phyloP scores from a whole-genome alignment of 2,888 invertebrate species.

The Mayetiola destructor region DNA sequence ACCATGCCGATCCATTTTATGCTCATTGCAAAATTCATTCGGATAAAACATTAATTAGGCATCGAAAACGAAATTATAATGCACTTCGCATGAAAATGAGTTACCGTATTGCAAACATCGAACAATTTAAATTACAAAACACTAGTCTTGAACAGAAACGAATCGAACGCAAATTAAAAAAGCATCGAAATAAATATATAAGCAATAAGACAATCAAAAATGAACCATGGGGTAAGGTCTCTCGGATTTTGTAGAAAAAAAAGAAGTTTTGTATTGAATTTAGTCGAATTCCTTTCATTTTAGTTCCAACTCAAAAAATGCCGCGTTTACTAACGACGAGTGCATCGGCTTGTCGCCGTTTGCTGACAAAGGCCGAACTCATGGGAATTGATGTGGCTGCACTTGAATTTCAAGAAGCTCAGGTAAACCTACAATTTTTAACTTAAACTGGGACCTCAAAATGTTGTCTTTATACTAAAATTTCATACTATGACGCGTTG shows the following conservation, averaged over 20 bases:
- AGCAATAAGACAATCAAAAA: slow-evolving; percentile 56
- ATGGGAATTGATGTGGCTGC: slow-evolving; percentile 79
- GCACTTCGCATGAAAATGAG: slow-evolving; percentile 68
- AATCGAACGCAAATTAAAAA: slow-evolving; percentile 65
- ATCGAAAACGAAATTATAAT: slow-evolving; percentile 69
- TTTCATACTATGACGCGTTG: background rate
- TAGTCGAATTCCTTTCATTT: too few relatives aligned
- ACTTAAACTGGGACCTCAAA: background rate
- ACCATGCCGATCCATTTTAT: slow-evolving; percentile 92
- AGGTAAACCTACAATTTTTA: slow-evolving; percentile 34
- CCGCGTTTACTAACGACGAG: slow-evolving; percentile 79
- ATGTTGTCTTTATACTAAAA: background rate
- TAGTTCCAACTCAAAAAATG: slow-evolving; percentile 91
- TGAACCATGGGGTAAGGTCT: slow-evolving; percentile 68
- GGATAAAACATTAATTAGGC: slow-evolving; percentile 71
- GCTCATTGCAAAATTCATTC: slow-evolving; percentile 93
- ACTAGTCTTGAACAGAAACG: slow-evolving; percentile 54
- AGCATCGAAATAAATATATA: slow-evolving; percentile 71
- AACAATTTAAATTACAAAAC: slow-evolving; percentile 24
- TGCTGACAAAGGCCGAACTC: slow-evolving; percentile 72
- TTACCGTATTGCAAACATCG: slow-evolving; percentile 40
- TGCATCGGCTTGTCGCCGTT: slow-evolving; percentile 70
- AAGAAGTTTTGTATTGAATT: slow-evolving; percentile 17
- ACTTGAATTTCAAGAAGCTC: slow-evolving; percentile 68
- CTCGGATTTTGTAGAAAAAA: too few relatives aligned